Base-by-base conservation (phyloP, 2,888 invertebrate genomes). In the Erpobdella octoculata region DNA sequence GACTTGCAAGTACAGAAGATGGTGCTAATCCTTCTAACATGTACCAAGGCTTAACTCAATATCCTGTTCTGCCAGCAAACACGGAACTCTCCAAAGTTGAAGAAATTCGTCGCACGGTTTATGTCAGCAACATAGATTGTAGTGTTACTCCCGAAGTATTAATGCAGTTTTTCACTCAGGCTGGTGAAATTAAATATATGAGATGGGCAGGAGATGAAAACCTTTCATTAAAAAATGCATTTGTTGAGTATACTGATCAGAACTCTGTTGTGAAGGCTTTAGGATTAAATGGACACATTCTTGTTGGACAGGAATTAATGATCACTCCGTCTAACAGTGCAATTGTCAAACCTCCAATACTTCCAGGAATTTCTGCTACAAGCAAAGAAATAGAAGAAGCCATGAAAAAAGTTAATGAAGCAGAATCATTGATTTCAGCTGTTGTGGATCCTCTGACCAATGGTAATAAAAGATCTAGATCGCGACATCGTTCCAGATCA, bases 341-440 rank as follows among this genome's bases (percentile, higher is more conserved):
- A 77, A 81, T 81, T 35, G 73, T 76, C 36, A 82, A 82, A 69
- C 80, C 81, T 15, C 75, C 93, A 81, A 91, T 93, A 0, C 94
- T 95, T 83, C 93, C 92, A 77, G 93, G 93, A 81, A 93, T 94
- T 81, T 28, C 69, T 48, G 64, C 72, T 6, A 93, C 93, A 0
- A 94, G 94, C 0, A 92, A 94, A 80, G 76, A 76, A 46, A 71
- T 75, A 33, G 93, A 94, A 80, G 95, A 96, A 84, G 94, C 94
- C 0, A 94, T 98, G 93, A 91, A 92, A 62, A 87, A 94, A 75
- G 93, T 95, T 0, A 93, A 93, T 81, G 95, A 96, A 84, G 94
- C 94, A 0, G 94, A 95, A 83, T 92, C 91, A 81, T 87, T 94
- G 79, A 93, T 96, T 75, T 91, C 93, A 0, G 94, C 93, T 9